Evolutionary conservation across 2,888 invertebrate species (phyloP).

Genomic region (Calliphora vomitoria): DNA sequence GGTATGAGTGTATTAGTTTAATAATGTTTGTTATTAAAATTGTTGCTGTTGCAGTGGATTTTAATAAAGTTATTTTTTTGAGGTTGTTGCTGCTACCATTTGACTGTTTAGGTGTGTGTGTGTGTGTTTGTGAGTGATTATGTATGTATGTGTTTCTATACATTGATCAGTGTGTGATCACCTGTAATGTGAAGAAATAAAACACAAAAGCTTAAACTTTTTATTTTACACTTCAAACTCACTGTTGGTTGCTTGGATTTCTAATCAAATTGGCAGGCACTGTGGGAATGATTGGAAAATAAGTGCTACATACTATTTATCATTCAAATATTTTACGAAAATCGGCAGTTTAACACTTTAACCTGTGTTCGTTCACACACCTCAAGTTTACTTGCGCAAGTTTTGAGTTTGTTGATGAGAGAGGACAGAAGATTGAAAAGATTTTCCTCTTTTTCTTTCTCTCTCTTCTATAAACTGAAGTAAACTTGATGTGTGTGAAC

Average conservation of each 20-base stretch:
- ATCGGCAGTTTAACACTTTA: too few relatives aligned
- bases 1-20: constrained; percentile 10
- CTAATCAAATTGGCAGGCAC: constrained; percentile 33
- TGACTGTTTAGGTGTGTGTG: not conserved
- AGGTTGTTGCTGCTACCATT: constrained; percentile 10
- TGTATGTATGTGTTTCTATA: not conserved
- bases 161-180: constrained; percentile 51
- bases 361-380: too few relatives aligned
- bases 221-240: constrained; percentile 62
- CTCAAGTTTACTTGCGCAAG: too few relatives aligned
- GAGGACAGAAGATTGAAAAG: too few relatives aligned
- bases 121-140: not conserved
- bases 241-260: constrained; percentile 27
- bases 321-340: too few relatives aligned
- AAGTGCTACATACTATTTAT: too few relatives aligned
- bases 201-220: constrained; percentile 63
- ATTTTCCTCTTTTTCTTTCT: too few relatives aligned
- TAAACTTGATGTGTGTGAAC: too few relatives aligned
- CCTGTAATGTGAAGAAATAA: constrained; percentile 71
- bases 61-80: constrained; percentile 45
- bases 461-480: too few relatives aligned
- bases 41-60: constrained; percentile 38
- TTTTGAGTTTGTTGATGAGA: too few relatives aligned
- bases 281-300: not conserved
- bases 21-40: constrained; percentile 41